Base-by-base conservation (phyloP, 2,797 vertebrate genomes). In the Coregonus ussuriensis region DNA sequence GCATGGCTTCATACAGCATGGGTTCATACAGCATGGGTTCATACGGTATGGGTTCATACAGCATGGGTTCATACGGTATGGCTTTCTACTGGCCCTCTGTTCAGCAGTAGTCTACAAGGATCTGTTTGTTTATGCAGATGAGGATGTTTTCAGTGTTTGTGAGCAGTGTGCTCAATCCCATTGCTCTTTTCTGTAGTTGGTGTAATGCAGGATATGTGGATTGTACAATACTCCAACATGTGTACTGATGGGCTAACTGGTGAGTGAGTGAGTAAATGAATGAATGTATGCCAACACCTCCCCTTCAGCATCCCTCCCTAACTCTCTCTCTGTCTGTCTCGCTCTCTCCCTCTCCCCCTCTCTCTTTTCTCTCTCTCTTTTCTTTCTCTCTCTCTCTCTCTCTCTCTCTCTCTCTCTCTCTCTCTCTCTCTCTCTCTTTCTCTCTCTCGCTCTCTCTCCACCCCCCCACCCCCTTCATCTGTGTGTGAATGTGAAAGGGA, bases 401-500 rank as follows among this genome's bases (percentile, higher is more conserved):
- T 11, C 41, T 41, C 6, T 11, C 41, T 3, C 6, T 9, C 6
- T 41, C 37, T 1, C 6, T 41, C 2, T 1, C 41, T 3, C 41
- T 0, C 41, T 9, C 41, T 9, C 41, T 47, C 37, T 6, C 6
- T 9, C 6, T 41, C 37, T 1, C 6, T 41, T 2, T 1, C 41
- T 3, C 41, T 0, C 41, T 9, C 41, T 9, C 41, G 7, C 41
- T 41, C 41, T 41, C 9, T 41, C 41, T 11, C 31, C 6, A 14
- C 66, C 6, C 66, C 2, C 33, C 14, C 31, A n/a, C 66, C 13
- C 66, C 37, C 33, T 11, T 15, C 82, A 82, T 66, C 18, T 13
- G 21, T 47, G 62, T n/a, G 15, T n/a, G 56, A 47, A 51, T 78
- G 85, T 86, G 87, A 89, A 89, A 88, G 73, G 77, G 80, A 89